Percentiles rank a stretch among this genome's conserved stretches.
Conservation (phyloP, 2,888 invertebrate species). For the Luffia ferchaultella region DNA sequence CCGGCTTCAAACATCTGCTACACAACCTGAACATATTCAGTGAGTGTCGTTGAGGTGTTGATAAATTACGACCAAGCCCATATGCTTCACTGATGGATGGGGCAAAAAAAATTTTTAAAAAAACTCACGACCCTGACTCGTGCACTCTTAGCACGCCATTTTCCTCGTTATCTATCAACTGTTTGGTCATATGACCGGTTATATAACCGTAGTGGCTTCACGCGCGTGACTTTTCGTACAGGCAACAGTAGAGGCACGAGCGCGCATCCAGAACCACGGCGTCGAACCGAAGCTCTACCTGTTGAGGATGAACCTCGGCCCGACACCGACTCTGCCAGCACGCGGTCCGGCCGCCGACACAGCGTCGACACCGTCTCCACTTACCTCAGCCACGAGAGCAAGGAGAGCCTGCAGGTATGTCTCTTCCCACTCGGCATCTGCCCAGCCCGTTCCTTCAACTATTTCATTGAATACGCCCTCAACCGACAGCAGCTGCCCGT, state of each 20-base stretch:
- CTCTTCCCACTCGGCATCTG: too few relatives aligned
- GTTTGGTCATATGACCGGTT: too few relatives aligned
- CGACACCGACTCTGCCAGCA: conserved; percentile 75
- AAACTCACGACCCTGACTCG: too few relatives aligned
- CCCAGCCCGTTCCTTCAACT: too few relatives aligned
- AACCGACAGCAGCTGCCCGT: conserved; percentile 54
- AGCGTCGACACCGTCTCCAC: conserved; percentile 90
- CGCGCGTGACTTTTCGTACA: conserved; percentile 17
- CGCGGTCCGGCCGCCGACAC: conserved; percentile 79
- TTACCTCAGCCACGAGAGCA: conserved; percentile 86
- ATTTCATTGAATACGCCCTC: too few relatives aligned
- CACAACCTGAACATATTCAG: conserved; percentile 85
- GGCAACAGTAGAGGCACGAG: conserved; percentile 39
- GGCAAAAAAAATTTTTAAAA: too few relatives aligned
- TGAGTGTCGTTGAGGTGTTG: conserved; percentile 30
- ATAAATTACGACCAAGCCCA: too few relatives aligned
- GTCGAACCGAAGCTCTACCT: conserved; percentile 9
- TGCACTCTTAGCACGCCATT: too few relatives aligned
- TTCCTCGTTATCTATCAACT: too few relatives aligned
- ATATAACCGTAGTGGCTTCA: too few relatives aligned
- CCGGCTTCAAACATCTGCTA: conserved; percentile 70
- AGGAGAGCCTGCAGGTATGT: conserved; percentile 65
- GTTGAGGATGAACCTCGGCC: conserved; percentile 40
- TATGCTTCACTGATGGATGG: too few relatives aligned
- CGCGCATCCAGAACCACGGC: conserved; percentile 9